Base-by-base conservation (phyloP, 2,888 invertebrate species). In the Dysmachus trigonus region DNA sequence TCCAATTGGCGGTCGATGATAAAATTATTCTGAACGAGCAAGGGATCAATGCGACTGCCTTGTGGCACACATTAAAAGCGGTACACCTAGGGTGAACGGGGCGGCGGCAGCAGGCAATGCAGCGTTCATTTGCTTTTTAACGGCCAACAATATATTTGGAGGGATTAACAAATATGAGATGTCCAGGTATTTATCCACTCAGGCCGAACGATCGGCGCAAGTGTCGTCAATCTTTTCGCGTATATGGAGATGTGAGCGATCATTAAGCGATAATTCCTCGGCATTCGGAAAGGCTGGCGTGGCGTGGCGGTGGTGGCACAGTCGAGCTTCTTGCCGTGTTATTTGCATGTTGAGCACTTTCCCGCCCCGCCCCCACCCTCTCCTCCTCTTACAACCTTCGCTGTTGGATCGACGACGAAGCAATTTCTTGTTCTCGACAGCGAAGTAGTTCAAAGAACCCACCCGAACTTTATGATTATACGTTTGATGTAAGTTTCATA, bases 241-340 rank as follows among this genome's bases (percentile, higher is more conserved):
- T 51, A 79, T 79, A 79, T 79, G 79, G 79, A 79, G 79, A 79
- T 79, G 79, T 79, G 79, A 79, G 79, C 79, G 79, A 79, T 79
- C 79, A 79, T 79, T 79, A 79, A 79, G 79, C 79, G 79, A 79
- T 79, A 79, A 79, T 79, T 79, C 31, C 79, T 51, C 47, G 13
- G 79, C 27, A 77, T 18, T n/a, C 38, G 7, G n/a, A 27, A n/a
- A n/a, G n/a, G n/a, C n/a, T n/a, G n/a, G n/a, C n/a, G n/a, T n/a
- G n/a, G n/a, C n/a, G n/a, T n/a, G n/a, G 51, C 15, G 10, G 62
- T 18, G 47, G 27, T 8, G 10, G 35, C 41, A 5, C 22, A 77
- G 8, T n/a, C 27, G 27, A 18, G 79, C 79, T 22, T 22, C 76
- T 76, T 38, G 5, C 18, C 22, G 27, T 7, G 76, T 18, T 38